Evolutionary conservation across 1,140 invertebrate genomes (phyloP).

Genomic region (Lasioglossum baleicum): DNA sequence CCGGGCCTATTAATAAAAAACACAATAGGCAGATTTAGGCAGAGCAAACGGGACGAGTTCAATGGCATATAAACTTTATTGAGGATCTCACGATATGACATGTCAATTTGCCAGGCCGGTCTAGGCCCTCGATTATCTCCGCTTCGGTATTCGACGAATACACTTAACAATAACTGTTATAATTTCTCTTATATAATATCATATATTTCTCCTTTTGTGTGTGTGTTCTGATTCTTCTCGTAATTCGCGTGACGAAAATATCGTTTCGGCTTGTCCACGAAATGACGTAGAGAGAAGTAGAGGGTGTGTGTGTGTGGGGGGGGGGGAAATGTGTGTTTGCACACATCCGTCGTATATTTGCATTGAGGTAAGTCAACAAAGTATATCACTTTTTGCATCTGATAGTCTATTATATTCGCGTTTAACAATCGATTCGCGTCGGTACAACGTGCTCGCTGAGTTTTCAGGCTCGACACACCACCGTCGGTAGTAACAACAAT

Average conservation of each 20-base stretch:
- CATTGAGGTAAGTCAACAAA: slow-evolving; percentile 25
- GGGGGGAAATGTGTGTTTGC: background rate
- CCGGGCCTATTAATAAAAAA: too few relatives aligned
- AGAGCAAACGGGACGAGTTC: background rate
- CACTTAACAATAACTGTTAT: background rate
- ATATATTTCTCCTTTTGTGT: background rate
- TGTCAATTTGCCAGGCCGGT: slow-evolving; percentile 7
- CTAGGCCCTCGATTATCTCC: slow-evolving; percentile 6
- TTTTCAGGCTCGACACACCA: background rate
- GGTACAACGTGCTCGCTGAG: background rate
- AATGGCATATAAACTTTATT: slow-evolving; percentile 40
- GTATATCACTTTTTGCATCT: slow-evolving; percentile 22
- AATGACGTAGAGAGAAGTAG: background rate
- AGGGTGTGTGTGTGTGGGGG: too few relatives aligned
- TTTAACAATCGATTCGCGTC: slow-evolving; percentile 25
- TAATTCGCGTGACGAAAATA: slow-evolving; percentile 1
- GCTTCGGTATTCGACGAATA: background rate
- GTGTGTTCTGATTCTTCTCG: background rate
- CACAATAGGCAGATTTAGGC: too few relatives aligned
- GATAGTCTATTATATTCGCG: slow-evolving; percentile 25
- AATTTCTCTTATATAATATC: background rate
- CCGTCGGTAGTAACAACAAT: slow-evolving; percentile 16
- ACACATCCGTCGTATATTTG: slow-evolving; percentile 28
- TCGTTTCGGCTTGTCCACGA: background rate
- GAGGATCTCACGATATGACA: slow-evolving; percentile 2